Evolutionary conservation across 2,113 vertebrate genomes (phyloP), one percentile per base, ranked within the genome.

Genomic region (Cololabis saira): DNA sequence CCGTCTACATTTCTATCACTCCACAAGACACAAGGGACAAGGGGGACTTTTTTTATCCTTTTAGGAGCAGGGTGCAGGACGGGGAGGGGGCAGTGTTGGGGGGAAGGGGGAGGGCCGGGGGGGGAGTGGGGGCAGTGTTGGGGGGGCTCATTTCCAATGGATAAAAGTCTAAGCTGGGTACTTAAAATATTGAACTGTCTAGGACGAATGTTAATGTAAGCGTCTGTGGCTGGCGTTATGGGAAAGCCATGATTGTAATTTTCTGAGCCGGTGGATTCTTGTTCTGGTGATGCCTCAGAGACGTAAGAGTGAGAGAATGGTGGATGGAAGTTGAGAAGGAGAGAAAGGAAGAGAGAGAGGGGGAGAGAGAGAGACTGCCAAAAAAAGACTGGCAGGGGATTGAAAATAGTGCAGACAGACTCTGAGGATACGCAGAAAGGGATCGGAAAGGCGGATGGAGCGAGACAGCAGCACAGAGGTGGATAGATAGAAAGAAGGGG

Each of bases 141-240:
- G n/a, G n/a, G 30, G 43, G 56, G 84, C 91, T 91, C 80, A 90
- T 92, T 93, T 93, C 84, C 90, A 90, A 82, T 93, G 92, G 94
- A 93, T 93, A 89, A 84, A 92, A 93, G 91, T 92, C 93, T 93
- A 92, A 72, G 68, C 76, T 40, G 74, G 68, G 78, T 94, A 93
- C 94, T 95, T 96, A 93, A 95, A 96, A 96, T 96, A 95, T 97
- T 96, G 95, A 96, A 94, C 92, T 93, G 94, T 97, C 95, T 97
- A 91, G 94, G 67, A 42, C 90, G 87, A 93, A 98, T 95, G 95
- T 95, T 96, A 96, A 98, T 96, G 95, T 95, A 94, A 94, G 93
- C 75, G 86, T 95, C 94, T 95, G 94, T 87, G 93, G 87, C 92
- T 90, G 89, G 92, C 90, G 91, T 94, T 94, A 93, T 92, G 92